phyloP scores from a whole-genome alignment of 2,113 vertebrate genomes.

The Cyprinodon brontotheroides region DNA sequence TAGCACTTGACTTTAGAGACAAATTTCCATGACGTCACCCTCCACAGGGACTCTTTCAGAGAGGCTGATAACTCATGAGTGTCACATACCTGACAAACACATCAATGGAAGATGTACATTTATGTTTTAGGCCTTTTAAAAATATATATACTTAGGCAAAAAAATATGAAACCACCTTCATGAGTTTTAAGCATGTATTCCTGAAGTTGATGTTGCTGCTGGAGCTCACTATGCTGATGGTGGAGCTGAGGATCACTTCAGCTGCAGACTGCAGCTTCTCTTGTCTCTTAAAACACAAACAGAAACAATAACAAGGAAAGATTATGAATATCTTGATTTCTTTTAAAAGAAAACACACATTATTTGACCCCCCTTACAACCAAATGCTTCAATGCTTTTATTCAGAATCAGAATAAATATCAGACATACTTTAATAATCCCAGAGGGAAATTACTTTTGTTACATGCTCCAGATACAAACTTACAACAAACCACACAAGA shows the following conservation, averaged over 20 bases:
- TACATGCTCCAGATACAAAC: too few relatives aligned
- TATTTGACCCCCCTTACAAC: background rate
- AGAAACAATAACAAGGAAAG: background rate
- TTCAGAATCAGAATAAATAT: too few relatives aligned
- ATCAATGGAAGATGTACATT: background rate
- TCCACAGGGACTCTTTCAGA: conserved; percentile 65
- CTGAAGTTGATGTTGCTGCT: conserved; percentile 78
- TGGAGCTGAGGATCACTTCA: conserved; percentile 71
- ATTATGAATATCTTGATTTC: background rate
- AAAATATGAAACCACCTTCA: conserved; percentile 67
- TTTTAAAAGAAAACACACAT: too few relatives aligned
- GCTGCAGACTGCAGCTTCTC: conserved; percentile 64
- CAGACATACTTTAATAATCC: too few relatives aligned
- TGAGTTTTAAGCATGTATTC: conserved; percentile 68
- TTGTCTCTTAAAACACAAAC: conserved; percentile 57
- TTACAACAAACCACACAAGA: too few relatives aligned
- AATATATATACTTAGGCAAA: background rate
- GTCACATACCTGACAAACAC: conserved; percentile 67
- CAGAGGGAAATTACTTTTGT: too few relatives aligned
- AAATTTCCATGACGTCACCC: conserved; percentile 66
- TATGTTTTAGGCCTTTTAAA: background rate
- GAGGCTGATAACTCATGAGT: conserved; percentile 64
- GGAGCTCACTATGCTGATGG: conserved; percentile 72
- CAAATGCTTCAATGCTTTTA: too few relatives aligned
- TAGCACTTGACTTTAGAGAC: conserved; percentile 52